Conservation (phyloP, 2,888 invertebrate genomes). For the Caenorhabditis sp. region DNA sequence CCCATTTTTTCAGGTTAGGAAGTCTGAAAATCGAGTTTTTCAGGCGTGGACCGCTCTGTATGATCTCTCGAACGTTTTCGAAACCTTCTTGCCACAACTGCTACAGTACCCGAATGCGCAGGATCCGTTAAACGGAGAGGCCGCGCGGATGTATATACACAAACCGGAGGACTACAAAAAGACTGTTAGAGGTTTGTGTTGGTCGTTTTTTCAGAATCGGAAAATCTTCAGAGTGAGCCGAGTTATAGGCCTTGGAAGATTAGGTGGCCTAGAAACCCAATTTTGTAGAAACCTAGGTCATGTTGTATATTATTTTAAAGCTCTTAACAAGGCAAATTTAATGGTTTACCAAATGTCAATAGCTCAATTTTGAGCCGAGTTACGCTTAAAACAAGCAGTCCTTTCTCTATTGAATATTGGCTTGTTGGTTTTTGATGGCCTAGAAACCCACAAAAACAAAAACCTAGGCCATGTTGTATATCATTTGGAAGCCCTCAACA, state of each 20-base stretch:
- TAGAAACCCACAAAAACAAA: no score
- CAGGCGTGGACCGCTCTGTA: slow-evolving; percentile 95
- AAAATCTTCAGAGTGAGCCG: background rate
- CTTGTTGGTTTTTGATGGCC: background rate
- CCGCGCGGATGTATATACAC: slow-evolving; percentile 99
- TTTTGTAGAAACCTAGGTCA: background rate
- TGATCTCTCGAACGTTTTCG: slow-evolving; percentile 98
- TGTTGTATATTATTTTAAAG: background rate
- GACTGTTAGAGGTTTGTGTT: slow-evolving; percentile 90
- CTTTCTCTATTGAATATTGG: no score
- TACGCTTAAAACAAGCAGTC: no score
- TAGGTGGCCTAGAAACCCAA: slow-evolving; percentile 3
- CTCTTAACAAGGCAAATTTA: background rate
- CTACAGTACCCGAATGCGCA: slow-evolving; percentile 99
- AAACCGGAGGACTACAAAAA: slow-evolving; percentile 99
- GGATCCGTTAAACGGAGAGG: slow-evolving; percentile 99
- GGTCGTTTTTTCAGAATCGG: background rate
- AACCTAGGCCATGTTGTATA: background rate
- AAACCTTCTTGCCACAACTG: slow-evolving; percentile 94
- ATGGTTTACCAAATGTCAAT: background rate
- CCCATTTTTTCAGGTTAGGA: background rate
- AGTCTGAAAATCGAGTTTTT: slow-evolving; percentile 1
- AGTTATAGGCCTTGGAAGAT: background rate
- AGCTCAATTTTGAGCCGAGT: background rate
- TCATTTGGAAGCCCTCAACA: background rate